A percentile compares a stretch with the other conserved stretches of the same genome.
Evolutionary conservation across 2,888 invertebrate genomes (phyloP).

Genomic region (Poecilus cupreus): DNA sequence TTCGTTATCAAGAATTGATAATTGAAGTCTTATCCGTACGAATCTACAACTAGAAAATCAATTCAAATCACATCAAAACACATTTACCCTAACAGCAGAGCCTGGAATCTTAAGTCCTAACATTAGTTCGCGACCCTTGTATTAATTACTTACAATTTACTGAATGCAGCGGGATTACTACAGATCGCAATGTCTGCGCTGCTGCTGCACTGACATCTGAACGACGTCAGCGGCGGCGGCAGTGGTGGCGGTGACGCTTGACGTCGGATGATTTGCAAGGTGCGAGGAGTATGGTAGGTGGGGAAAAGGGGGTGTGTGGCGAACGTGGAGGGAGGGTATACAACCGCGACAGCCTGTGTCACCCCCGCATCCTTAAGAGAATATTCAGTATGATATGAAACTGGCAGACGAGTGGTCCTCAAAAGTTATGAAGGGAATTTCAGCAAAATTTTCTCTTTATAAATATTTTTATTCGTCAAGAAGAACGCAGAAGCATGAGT

Average conservation of each 20-base stretch:
- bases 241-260: background rate
- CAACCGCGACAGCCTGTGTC: constrained; percentile 19
- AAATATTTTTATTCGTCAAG: too few relatives aligned
- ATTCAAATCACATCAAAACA: background rate
- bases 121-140: constrained; percentile 28
- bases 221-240: background rate
- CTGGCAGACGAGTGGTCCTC: too few relatives aligned
- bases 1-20: too few relatives aligned
- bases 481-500: too few relatives aligned
- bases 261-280: constrained; percentile 28
- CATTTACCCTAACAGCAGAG: background rate
- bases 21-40: background rate
- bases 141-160: constrained; percentile 49
- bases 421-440: too few relatives aligned
- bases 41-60: background rate
- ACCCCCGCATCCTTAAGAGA: background rate
- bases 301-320: too few relatives aligned
- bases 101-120: background rate
- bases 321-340: background rate
- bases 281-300: background rate
- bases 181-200: background rate
- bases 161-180: constrained; percentile 26
- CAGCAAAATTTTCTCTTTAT: too few relatives aligned
- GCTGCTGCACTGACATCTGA: constrained; percentile 44
- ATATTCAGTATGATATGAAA: too few relatives aligned